These are phyloP conservation scores for Drosophila bipectinata DNA, from an alignment of 1,140 invertebrate species.

Conservation along the genomic window DNA sequence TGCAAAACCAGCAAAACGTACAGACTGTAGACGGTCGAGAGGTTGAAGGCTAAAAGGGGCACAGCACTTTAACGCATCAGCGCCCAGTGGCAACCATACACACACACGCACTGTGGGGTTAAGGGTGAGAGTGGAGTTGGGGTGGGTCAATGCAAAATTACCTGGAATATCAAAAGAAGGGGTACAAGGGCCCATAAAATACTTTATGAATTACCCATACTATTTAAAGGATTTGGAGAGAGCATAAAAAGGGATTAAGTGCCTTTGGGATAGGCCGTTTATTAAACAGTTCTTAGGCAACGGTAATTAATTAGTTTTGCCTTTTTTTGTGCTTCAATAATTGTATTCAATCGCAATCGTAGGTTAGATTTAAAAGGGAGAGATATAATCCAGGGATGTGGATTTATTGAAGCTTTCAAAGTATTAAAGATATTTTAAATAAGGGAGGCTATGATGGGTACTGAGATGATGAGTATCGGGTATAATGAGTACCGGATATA, in stretches of 20 bases:
- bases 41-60: not conserved
- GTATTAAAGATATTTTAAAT: no score
- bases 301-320: not conserved
- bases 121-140: not conserved
- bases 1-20: conserved; percentile 57
- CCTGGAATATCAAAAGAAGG: not conserved
- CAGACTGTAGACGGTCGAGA: not conserved
- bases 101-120: not conserved
- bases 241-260: not conserved
- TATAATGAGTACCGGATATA: no score
- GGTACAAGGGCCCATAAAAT: not conserved
- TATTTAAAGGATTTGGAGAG: not conserved
- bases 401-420: no score
- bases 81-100: conserved; percentile 3
- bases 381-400: no score
- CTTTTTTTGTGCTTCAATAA: not conserved
- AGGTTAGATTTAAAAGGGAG: no score
- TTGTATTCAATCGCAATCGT: not conserved
- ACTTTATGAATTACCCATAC: conserved; percentile 2
- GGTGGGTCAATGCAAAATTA: not conserved
- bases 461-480: no score
- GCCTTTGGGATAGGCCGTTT: not conserved
- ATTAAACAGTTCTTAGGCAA: not conserved
- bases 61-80: conserved; percentile 41
- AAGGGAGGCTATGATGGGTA: no score